A percentile compares a stretch with the other conserved stretches of the same genome.
phyloP scores from a whole-genome alignment of 2,888 invertebrate species.

The Catocala fraxini region DNA sequence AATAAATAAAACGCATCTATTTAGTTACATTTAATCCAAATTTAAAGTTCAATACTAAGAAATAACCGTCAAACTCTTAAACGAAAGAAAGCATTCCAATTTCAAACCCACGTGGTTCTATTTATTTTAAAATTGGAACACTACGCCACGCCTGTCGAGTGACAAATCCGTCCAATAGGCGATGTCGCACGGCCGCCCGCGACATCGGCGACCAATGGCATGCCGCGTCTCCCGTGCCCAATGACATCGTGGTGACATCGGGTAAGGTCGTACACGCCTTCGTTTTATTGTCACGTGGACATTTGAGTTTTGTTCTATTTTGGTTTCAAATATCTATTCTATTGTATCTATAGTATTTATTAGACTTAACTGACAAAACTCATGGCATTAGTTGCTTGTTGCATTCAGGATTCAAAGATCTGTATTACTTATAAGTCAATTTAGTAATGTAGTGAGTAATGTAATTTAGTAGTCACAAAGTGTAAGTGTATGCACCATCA shows the following conservation, averaged over 20 bases:
- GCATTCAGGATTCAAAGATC: no score
- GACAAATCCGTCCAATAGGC: conserved; percentile 79
- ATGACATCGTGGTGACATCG: conserved; percentile 84
- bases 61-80: background rate
- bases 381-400: no score
- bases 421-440: no score
- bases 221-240: conserved; percentile 73
- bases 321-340: background rate
- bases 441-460: no score
- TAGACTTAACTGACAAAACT: no score
- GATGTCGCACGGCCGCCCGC: conserved; percentile 81
- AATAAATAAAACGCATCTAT: no score
- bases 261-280: conserved; percentile 75
- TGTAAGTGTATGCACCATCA: no score
- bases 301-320: conserved; percentile 13
- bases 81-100: conserved; percentile 12
- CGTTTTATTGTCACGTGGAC: conserved; percentile 71
- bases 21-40: no score
- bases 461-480: no score
- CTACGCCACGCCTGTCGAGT: conserved; percentile 68
- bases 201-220: conserved; percentile 77
- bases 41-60: background rate
- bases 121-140: conserved; percentile 69
- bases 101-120: conserved; percentile 39
- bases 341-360: no score